These are phyloP conservation scores for Dromaius novaehollandiae DNA, from an alignment of 2,113 vertebrate species.

Conservation along the genomic window DNA sequence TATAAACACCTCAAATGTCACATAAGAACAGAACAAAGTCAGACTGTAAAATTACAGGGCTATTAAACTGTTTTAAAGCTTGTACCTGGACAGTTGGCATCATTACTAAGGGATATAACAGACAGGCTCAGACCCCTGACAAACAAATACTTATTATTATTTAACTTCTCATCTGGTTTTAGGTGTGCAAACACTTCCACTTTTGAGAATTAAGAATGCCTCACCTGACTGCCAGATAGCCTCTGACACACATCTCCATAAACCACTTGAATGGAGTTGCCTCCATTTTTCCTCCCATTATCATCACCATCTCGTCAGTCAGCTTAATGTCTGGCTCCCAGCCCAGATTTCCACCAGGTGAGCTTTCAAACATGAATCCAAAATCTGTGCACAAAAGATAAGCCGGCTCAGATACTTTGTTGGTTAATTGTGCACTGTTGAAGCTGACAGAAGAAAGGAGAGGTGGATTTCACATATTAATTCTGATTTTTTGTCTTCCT, in stretches of 20 bases:
- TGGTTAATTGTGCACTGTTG: not conserved
- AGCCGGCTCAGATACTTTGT: not conserved
- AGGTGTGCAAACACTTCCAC: not conserved
- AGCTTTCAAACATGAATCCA: conserved; percentile 99
- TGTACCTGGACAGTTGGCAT: not conserved
- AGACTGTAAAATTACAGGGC: not conserved
- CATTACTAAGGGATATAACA: no score
- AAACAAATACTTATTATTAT: not conserved
- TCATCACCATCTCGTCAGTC: conserved; percentile 99
- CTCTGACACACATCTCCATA: conserved; percentile 99
- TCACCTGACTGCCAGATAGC: conserved; percentile 95
- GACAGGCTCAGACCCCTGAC: not conserved
- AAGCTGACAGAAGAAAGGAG: not conserved
- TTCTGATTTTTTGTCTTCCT: not conserved
- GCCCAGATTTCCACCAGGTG: conserved; percentile 94
- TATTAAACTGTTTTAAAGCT: not conserved
- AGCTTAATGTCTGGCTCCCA: conserved; percentile 99
- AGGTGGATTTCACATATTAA: not conserved
- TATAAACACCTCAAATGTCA: not conserved
- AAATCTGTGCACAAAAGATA: conserved; percentile 84
- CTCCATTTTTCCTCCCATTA: conserved; percentile 99
- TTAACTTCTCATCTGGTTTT: not conserved
- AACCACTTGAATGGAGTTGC: conserved; percentile 99
- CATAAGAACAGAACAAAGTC: not conserved
- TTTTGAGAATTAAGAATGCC: not conserved